Evolutionary conservation across 2,797 vertebrate species (phyloP), one percentile per base, ranked within the genome.

Genomic region (Acrossocheilus wenchowensis): DNA sequence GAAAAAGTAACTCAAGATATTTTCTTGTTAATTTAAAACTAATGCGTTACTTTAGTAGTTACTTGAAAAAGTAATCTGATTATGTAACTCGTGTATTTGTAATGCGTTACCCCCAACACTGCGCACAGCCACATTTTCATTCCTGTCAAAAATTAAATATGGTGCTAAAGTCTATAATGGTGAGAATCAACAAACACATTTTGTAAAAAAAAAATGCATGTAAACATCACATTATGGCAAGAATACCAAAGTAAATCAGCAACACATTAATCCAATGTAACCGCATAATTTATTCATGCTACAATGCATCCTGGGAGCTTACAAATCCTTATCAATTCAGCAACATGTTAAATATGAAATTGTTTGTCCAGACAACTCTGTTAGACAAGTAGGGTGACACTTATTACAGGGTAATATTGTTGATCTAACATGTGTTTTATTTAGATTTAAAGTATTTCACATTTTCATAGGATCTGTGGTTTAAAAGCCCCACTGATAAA

Each of bases 311-410:
- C 39, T 72, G 39, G 64, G 39, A 72, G 21, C 69, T 72, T 11
- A 72, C 21, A 72, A 43, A 71, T 71, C 36, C 68, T 71, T 71
- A 71, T 11, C 36, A 71, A 71, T 43, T 72, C 69, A 72, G 21
- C 69, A n/a, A 5, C 39, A 72, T 43, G 69, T 3, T 72, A 43
- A 43, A 41, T 43, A 43, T 72, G 21, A 43, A 43, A n/a, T 23
- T 41, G 5, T 12, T 43, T 72, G 10, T 72, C 39, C 21, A 43
- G 36, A 23, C 69, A n/a, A 43, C 39, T 23, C 39, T 72, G 36
- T 72, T 34, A 75, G 17, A 26, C 45, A 10, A 52, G 4, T 52
- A 19, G 73, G 73, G 48, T 48, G 34, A 52, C 26, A 75, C 2
- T 75, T 21, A 75, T 26, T 26, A 26, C 26, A 1, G 5, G 26